Base-by-base conservation (phyloP, 2,888 invertebrate species). In the Loripinus fragilis region DNA sequence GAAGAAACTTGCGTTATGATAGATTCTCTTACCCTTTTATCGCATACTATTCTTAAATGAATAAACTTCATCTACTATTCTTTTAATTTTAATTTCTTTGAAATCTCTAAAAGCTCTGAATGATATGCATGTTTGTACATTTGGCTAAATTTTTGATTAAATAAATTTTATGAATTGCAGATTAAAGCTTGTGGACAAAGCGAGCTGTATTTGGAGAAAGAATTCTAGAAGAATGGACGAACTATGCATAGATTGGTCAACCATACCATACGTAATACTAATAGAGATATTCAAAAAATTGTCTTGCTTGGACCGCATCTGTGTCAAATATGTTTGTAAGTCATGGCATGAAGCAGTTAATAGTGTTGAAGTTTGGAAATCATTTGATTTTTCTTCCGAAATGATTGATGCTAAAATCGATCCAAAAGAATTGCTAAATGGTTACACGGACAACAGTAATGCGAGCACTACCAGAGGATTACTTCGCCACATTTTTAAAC, bases 221-320 rank as follows among this genome's bases (percentile, higher is more conserved):
- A 8, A 5, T 38, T 8, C 12, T 38, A 8, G 38, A 20, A 60
- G 20, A 23, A 33, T 33, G 30, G 60, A 60, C 30, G 33, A 30
- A 8, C n/a, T 3, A 20, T 3, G 17, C 45, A 20, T 8, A 45
- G 71, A 69, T 20, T 87, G 87, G 87, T 69, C 69, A 25, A 25
- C 30, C 17, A 45, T 84, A 30, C 86, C 87, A 38, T 82, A 87
- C 35, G 52, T 86, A 0, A 71, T 79, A 0, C 70, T 87, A 17
- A 80, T 70, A 12, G 72, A 78, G 30, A 75, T 87, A 12, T 81
- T 85, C 35, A 76, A 79, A 10, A 67, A 77, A 41, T 66, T 85
- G 10, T 68, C 83, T 0, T 66, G 81, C 38, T 23, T 74, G 23
- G 85, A 85, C 45, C 78, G 78, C 52, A 48, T 84, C 50, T 50